Base-by-base conservation (phyloP, 2,113 vertebrate genomes). In the Corvus cornix region DNA sequence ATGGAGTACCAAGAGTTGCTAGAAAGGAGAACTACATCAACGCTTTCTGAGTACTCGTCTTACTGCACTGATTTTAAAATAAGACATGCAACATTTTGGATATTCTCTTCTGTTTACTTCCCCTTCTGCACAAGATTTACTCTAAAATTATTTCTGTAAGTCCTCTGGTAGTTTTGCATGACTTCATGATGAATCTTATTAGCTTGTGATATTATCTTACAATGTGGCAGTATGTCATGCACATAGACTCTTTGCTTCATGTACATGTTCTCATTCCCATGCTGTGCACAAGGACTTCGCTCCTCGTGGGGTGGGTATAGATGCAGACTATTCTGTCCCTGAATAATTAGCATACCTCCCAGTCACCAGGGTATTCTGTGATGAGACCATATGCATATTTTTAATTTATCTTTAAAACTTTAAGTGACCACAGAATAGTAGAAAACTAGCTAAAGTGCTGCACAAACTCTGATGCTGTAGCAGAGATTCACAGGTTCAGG, bases 211-310 rank as follows among this genome's bases (percentile, higher is more conserved):
- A n/a, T 15, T 69, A 12, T 21, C 23, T 10, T 55, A 52, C 66
- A 51, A 28, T 76, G 9, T 74, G 33, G 12, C 55, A 60, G 13
- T 37, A 22, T 31, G 31, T 55, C 37, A 30, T 21, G 16, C 9
- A 16, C 43, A 35, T 39, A 44, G 37, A 11, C 21, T 76, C 17
- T 51, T 46, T 15, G 5, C 30, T 67, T 70, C 24, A 10, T 13
- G 17, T 21, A 2, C 8, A 12, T 13, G 28, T 28, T 22, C 22
- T 77, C 31, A 24, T n/a, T 30, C 4, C 20, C n/a, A 9, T 26
- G 11, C 4, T 4, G 4, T n/a, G 10, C 15, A 15, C 60, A 55
- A 60, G 44, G 63, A 64, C 30, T 60, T 74, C 0, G 0, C 16
- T 69, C 18, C 49, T 74, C 2, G 0, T 35, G 17, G 11, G 7